These are phyloP conservation scores for Macropis europaea DNA, from an alignment of 2,888 invertebrate species.

Conservation along the genomic window DNA sequence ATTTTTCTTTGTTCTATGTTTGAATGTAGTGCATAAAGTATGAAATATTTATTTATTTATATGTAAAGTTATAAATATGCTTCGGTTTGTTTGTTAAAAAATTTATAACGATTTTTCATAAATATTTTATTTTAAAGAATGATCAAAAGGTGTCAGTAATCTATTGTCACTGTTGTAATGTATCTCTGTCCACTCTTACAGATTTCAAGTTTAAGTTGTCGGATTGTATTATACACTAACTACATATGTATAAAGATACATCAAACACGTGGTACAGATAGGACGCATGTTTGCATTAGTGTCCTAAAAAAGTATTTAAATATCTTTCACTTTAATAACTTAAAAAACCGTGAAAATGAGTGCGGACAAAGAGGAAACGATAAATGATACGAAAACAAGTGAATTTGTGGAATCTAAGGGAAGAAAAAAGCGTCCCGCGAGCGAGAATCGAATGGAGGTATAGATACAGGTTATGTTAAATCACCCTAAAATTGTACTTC, in stretches of 20 bases:
- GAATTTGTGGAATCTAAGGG: conserved; percentile 7
- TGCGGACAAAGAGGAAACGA: conserved; percentile 11
- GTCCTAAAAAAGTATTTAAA: not conserved
- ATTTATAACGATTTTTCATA: conserved; percentile 1
- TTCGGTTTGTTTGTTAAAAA: not conserved
- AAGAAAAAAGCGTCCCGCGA: conserved; percentile 38
- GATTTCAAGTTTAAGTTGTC: too few relatives aligned
- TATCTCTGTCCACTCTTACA: too few relatives aligned
- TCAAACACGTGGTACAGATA: not conserved
- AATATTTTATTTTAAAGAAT: too few relatives aligned
- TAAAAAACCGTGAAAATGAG: conserved; percentile 14
- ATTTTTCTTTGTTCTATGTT: not conserved
- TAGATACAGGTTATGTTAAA: conserved; percentile 21
- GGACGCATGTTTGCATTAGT: not conserved
- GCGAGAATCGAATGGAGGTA: conserved; percentile 54
- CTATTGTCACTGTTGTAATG: too few relatives aligned
- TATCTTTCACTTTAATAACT: not conserved
- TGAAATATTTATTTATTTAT: conserved; percentile 3
- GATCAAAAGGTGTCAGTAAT: too few relatives aligned
- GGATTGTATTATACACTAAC: too few relatives aligned
- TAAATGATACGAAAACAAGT: not conserved
- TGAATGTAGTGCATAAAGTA: not conserved
- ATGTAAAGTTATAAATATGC: conserved; percentile 12
- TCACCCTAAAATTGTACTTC: not conserved
- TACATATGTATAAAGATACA: not conserved